phyloP scores from a whole-genome alignment of 2,888 invertebrate genomes.

The Protodeltote pygarga region DNA sequence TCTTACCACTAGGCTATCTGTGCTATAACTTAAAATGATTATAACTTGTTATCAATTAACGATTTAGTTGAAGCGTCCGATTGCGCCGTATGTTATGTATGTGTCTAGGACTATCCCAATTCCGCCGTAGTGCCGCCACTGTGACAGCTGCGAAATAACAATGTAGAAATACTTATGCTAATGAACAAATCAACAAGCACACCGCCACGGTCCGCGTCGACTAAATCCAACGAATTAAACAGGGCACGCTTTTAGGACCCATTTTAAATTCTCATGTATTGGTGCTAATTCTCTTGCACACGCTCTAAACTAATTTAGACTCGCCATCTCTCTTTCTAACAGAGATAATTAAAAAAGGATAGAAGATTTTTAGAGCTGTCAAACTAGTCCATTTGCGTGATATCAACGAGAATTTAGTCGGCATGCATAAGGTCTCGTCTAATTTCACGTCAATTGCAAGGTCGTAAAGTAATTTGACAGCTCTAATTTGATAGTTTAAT shows the following conservation, averaged over 20 bases:
- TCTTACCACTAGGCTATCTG: too few relatives aligned
- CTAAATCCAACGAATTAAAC: conserved; percentile 12
- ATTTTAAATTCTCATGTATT: conserved; percentile 11
- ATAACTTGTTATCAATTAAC: not conserved
- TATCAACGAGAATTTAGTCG: too few relatives aligned
- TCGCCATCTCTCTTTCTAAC: too few relatives aligned
- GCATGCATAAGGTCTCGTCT: too few relatives aligned
- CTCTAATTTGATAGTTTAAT: too few relatives aligned
- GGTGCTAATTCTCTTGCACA: not conserved
- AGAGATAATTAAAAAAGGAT: too few relatives aligned
- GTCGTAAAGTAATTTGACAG: too few relatives aligned
- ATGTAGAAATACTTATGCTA: conserved; percentile 43
- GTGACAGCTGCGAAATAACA: conserved; percentile 43
- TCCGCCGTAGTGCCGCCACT: conserved; percentile 5
- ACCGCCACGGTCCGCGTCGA: conserved; percentile 1
- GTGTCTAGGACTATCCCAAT: conserved; percentile 7
- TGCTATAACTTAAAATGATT: too few relatives aligned
- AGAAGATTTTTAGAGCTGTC: too few relatives aligned
- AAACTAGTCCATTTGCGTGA: too few relatives aligned
- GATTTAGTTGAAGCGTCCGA: conserved; percentile 7
- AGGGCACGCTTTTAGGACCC: conserved; percentile 34
- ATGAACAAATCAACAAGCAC: conserved; percentile 39
- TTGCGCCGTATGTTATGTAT: conserved; percentile 1
- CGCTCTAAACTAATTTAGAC: not conserved
- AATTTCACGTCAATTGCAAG: too few relatives aligned